Conservation (phyloP, 2,888 invertebrate species). For the Altica lythri region DNA sequence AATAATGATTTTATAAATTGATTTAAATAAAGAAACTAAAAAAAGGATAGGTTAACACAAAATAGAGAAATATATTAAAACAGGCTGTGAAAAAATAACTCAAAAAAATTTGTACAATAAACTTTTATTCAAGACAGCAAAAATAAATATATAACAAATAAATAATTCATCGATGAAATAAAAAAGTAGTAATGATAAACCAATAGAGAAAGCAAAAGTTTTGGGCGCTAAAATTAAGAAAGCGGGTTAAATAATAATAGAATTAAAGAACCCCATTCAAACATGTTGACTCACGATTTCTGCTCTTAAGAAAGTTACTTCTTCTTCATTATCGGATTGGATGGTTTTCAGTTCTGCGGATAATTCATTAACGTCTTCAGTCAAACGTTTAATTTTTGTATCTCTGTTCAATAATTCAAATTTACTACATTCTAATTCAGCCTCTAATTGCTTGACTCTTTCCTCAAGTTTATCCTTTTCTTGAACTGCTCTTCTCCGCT, state of each 20-base stretch:
- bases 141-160: conserved; percentile 32
- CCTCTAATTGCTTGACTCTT: conserved; percentile 66
- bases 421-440: conserved; percentile 69
- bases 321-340: conserved; percentile 61
- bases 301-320: conserved; percentile 60
- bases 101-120: conserved; percentile 35
- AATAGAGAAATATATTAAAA: conserved; percentile 11
- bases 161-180: conserved; percentile 14
- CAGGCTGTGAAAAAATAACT: conserved; percentile 39
- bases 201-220: conserved; percentile 19
- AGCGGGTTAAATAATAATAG: conserved; percentile 25
- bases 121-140: conserved; percentile 38
- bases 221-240: conserved; percentile 34
- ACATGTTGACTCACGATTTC: conserved; percentile 62
- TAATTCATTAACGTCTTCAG: conserved; percentile 74
- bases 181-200: conserved; percentile 22
- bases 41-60: conserved; percentile 7
- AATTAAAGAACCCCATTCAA: conserved; percentile 26
- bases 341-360: conserved; percentile 66
- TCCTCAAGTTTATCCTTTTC: conserved; percentile 71
- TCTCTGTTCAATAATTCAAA: conserved; percentile 71
- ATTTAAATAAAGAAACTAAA: conserved; percentile 2
- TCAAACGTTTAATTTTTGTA: conserved; percentile 72
- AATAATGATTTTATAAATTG: conserved; percentile 3
- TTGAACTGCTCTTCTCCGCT: conserved; percentile 73